phyloP scores from a whole-genome alignment of 2,888 invertebrate species.

The Dynastes grantii region DNA sequence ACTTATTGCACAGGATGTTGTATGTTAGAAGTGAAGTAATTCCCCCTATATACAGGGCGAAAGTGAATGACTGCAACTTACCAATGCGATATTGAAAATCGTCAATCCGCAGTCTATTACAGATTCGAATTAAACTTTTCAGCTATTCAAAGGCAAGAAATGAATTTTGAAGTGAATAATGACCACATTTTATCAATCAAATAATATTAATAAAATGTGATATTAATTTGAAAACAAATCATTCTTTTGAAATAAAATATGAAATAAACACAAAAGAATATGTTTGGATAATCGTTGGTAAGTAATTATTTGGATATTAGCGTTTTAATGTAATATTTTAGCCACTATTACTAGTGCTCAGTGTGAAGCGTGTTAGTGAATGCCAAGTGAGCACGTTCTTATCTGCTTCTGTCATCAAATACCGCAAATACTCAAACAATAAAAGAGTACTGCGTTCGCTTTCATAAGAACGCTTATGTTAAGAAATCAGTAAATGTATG shows the following conservation, averaged over 20 bases:
- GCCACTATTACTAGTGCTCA: constrained; percentile 49
- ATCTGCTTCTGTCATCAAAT: not conserved
- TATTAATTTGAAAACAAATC: too few relatives aligned
- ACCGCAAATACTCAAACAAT: not conserved
- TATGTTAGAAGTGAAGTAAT: too few relatives aligned
- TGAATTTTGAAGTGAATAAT: too few relatives aligned
- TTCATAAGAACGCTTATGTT: constrained; percentile 6
- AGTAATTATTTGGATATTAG: constrained; percentile 8
- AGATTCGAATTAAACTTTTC: too few relatives aligned
- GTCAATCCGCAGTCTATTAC: too few relatives aligned
- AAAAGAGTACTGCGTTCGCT: not conserved
- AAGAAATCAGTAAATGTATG: constrained; percentile 36
- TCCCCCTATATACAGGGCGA: too few relatives aligned
- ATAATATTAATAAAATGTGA: too few relatives aligned
- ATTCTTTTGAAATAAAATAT: not conserved
- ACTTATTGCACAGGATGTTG: too few relatives aligned
- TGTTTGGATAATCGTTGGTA: constrained; percentile 10
- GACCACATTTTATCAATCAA: too few relatives aligned
- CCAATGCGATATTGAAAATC: too few relatives aligned
- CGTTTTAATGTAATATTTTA: not conserved
- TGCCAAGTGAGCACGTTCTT: constrained; percentile 50
- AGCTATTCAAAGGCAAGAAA: too few relatives aligned
- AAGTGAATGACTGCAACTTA: too few relatives aligned
- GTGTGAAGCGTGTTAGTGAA: constrained; percentile 57
- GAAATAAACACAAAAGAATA: not conserved